These are phyloP conservation scores for Listrodromus nycthemerus DNA, from an alignment of 2,888 invertebrate species.

Conservation along the genomic window DNA sequence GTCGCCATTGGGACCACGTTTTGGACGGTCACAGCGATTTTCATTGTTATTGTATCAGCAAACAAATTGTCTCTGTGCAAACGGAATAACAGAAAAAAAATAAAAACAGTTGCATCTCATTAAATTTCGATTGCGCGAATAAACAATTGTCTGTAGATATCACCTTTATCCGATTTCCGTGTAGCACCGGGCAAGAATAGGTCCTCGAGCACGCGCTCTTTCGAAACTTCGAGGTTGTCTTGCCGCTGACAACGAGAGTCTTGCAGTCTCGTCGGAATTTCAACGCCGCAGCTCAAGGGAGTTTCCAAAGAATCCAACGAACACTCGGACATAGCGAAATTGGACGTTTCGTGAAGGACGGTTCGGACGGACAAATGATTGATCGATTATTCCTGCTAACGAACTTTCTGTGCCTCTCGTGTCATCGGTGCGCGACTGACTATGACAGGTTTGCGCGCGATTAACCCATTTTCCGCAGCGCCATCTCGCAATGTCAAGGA, in stretches of 20 bases:
- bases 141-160: not conserved
- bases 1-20: too few species aligned
- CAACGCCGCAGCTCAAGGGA: not conserved
- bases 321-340: conserved; percentile 72
- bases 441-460: not conserved
- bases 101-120: not conserved
- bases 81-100: not conserved
- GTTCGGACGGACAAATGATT: not conserved
- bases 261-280: not conserved
- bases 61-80: too few species aligned
- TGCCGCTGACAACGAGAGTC: not conserved
- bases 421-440: not conserved
- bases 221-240: conserved; percentile 7
- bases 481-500: conserved; percentile 28
- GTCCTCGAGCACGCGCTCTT: conserved; percentile 4
- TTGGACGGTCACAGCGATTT: too few species aligned
- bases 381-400: not conserved
- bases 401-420: conserved; percentile 2
- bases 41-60: not conserved
- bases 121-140: not conserved
- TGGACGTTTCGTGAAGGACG: not conserved
- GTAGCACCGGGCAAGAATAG: not conserved
- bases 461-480: conserved; percentile 26
- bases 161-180: conserved; percentile 13
- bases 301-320: conserved; percentile 78